Evolutionary conservation across 2,113 vertebrate genomes (phyloP), one percentile per base, ranked within the genome.

Genomic region (Tautogolabrus adspersus): DNA sequence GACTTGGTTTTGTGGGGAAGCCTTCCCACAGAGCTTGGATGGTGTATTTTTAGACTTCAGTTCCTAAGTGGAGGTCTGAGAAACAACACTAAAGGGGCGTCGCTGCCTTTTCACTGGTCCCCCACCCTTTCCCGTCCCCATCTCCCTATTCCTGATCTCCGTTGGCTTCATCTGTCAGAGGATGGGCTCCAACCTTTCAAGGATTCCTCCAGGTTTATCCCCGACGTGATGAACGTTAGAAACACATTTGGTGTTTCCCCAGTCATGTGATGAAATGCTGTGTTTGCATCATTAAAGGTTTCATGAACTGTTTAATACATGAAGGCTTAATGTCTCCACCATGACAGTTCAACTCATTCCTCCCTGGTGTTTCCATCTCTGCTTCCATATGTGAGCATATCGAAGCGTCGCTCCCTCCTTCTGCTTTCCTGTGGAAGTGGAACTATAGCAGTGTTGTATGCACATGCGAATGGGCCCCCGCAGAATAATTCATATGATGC

Each of bases 11-110:
- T 87, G 13, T 79, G 91, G 89, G 88, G 85, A 91, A 86, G 69
- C 88, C 80, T 68, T 82, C 81, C 72, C 74, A 51, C 86, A 11
- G 42, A 82, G 84, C 81, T 72, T 66, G 82, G 77, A 47, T 44
- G 42, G 57, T 55, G 51, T 91, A 91, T 93, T 93, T 93, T 92
- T 90, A 90, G 91, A 72, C 22, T 6, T 37, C 34, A 71, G 73
- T 77, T 66, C 55, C 68, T 64, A 81, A 77, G 73, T 75, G 82
- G 81, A 81, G 66, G 89, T 87, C 85, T 88, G 75, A 68, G 81
- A 75, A 69, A 26, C 16, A 49, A 52, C 49, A 63, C 21, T 60
- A 72, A 59, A 19, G 37, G 46, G 47, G 44, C 13, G 55, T 15
- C 54, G 65, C 79, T 79, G 62, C 66, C 34, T 60, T 38, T 42